Percentiles rank a stretch among this genome's conserved stretches.
These are phyloP conservation scores for Halictus quadricinctus DNA, from an alignment of 2,888 invertebrate species.

Conservation along the genomic window DNA sequence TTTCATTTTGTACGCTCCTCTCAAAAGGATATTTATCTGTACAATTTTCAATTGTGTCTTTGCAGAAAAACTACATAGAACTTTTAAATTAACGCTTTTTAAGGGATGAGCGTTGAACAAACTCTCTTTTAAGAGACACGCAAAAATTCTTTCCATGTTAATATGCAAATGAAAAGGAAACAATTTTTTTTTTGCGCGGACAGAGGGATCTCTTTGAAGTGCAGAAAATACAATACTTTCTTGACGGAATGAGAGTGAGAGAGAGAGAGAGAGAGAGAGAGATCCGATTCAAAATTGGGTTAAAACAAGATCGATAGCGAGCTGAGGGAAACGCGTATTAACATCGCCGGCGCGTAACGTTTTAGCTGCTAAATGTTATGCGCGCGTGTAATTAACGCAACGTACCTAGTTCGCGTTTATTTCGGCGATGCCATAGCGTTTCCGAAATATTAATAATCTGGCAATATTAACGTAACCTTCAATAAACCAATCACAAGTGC, in stretches of 20 bases:
- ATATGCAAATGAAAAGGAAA: neutral
- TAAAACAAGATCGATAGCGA: neutral
- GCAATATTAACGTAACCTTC: neutral
- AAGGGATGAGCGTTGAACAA: neutral
- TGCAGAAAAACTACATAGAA: neutral
- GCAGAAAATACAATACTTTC: neutral
- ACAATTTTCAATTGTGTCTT: neutral
- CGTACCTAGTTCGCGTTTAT: slow-evolving; percentile 13
- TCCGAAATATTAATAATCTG: neutral
- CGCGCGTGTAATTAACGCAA: slow-evolving; percentile 9
- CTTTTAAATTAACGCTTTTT: neutral
- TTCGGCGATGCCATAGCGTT: neutral
- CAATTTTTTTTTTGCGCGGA: neutral
- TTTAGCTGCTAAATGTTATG: slow-evolving; percentile 14
- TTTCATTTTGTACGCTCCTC: too few relatives aligned
- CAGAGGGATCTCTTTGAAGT: neutral
- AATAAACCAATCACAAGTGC: neutral
- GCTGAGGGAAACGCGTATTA: neutral
- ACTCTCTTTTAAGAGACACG: neutral
- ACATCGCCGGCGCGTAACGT: slow-evolving; percentile 5
- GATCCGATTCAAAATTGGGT: slow-evolving; percentile 1
- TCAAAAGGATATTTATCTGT: neutral
- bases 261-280: neutral
- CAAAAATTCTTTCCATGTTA: neutral
- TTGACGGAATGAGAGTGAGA: neutral